Evolutionary conservation across 2,113 vertebrate species (phyloP), one percentile per base, ranked within the genome.

Genomic region (Benitochromis conjunctus): DNA sequence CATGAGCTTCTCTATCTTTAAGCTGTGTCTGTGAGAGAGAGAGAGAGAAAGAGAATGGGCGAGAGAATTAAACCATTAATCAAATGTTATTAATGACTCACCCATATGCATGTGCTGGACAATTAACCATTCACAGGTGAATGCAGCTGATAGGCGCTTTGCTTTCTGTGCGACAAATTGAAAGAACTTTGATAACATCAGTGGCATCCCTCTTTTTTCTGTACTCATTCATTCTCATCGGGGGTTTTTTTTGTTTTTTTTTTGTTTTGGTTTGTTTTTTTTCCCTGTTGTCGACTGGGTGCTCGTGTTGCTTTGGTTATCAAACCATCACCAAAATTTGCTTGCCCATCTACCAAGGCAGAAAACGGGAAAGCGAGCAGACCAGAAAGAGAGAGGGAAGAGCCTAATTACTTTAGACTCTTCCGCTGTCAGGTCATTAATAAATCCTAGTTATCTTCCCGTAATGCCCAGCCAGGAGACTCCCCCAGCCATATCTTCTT

Each of bases 51-150:
- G 62, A 82, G 18, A 85, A 57, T 77, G 46, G 36, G 53, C 46
- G 24, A 82, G 56, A 74, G 93, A 96, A 94, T 96, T 94, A 96
- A 96, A 96, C 90, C 96, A 95, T 96, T 97, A 97, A 97, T 96
- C 97, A 97, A 95, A 97, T 97, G 97, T 98, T 98, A 99, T 98
- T 98, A 98, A 99, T 98, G 97, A 95, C 95, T 96, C 43, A 3
- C 95, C 96, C 95, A 96, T 98, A 97, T 99, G 97, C 98, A 98
- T 97, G 92, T 88, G n/a, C 89, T 76, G 96, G 94, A 96, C 97
- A 99, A 99, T 99, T 99, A 99, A 98, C 95, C 94, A 98, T 98
- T 98, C 98, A 96, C 98, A 99, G 98, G 98, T 99, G 98, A 99
- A 97, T 97, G 97, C 96, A 97, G 96, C 97, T 96, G 99, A 99